These are phyloP conservation scores for Rana temporaria DNA, from an alignment of 2,113 vertebrate genomes.

Conservation along the genomic window DNA sequence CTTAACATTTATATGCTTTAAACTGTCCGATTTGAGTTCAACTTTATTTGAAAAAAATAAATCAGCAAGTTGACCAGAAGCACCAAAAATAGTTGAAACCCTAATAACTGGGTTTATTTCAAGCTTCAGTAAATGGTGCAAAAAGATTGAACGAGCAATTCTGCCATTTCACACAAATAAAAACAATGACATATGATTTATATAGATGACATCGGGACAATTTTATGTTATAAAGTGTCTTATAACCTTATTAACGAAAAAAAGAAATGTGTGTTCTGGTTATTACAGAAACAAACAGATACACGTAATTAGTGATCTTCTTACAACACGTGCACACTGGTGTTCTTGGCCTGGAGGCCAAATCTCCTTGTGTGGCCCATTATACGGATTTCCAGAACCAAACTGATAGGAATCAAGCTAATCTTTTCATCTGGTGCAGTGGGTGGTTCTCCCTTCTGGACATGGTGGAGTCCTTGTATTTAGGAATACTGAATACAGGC, in stretches of 20 bases:
- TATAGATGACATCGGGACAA: neutral
- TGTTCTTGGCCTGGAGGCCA: neutral
- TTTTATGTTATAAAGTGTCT: neutral
- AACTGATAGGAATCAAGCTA: neutral
- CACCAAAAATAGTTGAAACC: no score
- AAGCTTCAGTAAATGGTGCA: no score
- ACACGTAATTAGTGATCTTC: neutral
- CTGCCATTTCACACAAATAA: neutral
- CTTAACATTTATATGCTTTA: no score
- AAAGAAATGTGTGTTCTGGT: neutral
- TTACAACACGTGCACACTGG: neutral
- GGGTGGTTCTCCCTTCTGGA: slow-evolving; percentile 5
- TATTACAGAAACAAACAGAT: neutral
- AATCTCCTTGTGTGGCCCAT: neutral
- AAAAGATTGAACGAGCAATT: no score
- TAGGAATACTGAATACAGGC: neutral
- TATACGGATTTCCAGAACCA: neutral
- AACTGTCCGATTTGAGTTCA: no score
- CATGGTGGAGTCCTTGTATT: slow-evolving; percentile 1
- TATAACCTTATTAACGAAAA: neutral
- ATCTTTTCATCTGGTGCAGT: slow-evolving; percentile 10
- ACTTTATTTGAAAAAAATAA: no score
- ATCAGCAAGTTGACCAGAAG: no score
- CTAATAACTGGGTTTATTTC: no score
- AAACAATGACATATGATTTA: neutral